These are phyloP conservation scores for Podiceps cristatus DNA, from an alignment of 2,113 vertebrate species.

Conservation along the genomic window DNA sequence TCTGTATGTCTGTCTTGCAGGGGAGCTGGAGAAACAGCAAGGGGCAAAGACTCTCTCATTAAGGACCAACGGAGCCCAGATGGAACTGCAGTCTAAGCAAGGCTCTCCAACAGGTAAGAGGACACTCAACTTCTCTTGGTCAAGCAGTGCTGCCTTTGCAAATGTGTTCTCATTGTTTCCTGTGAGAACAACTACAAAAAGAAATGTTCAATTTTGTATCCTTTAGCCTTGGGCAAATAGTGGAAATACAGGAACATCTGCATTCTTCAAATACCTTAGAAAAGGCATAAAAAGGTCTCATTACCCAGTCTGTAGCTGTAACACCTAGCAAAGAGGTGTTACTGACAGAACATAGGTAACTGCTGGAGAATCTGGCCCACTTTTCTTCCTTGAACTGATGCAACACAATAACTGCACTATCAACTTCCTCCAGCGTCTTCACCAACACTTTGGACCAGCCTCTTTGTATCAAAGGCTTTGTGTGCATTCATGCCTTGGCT, in stretches of 20 bases:
- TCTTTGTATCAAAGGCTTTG: not conserved
- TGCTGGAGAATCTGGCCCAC: not conserved
- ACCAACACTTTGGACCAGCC: not conserved
- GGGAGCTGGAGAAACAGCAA: conserved; percentile 96
- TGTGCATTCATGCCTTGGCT: not conserved
- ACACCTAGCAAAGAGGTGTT: not conserved
- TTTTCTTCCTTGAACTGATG: not conserved
- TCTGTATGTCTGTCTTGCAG: conserved; percentile 50
- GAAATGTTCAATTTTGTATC: not conserved
- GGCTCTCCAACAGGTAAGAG: conserved; percentile 89
- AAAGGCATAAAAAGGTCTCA: not conserved
- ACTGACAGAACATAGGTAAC: not conserved
- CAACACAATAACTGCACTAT: not conserved
- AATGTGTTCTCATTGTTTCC: not conserved
- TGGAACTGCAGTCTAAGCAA: conserved; percentile 87
- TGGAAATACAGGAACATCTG: not conserved
- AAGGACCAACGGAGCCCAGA: conserved; percentile 87
- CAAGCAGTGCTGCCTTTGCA: not conserved
- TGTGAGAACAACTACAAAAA: not conserved
- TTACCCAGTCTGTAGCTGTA: not conserved
- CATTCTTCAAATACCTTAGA: not conserved
- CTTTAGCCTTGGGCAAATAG: not conserved
- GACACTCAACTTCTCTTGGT: not conserved
- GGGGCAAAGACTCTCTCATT: conserved; percentile 84
- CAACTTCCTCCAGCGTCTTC: not conserved